Percentiles rank a stretch among this genome's conserved stretches.
These are phyloP conservation scores for Oreochromis mossambicus DNA, from an alignment of 2,797 vertebrate genomes.

Conservation along the genomic window DNA sequence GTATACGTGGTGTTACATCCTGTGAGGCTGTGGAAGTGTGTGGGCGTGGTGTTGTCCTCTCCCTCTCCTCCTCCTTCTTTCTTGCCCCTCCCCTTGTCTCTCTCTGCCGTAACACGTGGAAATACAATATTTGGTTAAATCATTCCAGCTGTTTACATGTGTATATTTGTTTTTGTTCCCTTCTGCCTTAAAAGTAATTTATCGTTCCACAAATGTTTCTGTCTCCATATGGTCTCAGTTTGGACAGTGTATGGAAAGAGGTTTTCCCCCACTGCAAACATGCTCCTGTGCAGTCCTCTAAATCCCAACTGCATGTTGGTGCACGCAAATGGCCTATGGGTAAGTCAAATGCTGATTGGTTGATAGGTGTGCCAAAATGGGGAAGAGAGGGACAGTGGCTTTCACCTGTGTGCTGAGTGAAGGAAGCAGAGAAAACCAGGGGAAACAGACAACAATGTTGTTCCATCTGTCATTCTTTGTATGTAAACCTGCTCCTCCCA, in stretches of 20 bases:
- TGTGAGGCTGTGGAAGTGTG: too few relatives aligned
- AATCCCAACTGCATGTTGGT: not conserved
- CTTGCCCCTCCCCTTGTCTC: too few relatives aligned
- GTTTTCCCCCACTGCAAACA: not conserved
- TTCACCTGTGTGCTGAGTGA: not conserved
- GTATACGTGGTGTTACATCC: too few relatives aligned
- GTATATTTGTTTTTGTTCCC: not conserved
- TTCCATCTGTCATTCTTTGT: not conserved
- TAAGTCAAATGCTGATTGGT: too few relatives aligned
- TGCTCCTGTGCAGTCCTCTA: not conserved
- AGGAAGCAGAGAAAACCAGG: not conserved
- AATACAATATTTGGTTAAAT: not conserved
- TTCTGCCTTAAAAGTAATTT: not conserved
- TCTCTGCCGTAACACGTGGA: not conserved
- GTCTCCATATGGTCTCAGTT: not conserved
- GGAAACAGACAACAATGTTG: not conserved
- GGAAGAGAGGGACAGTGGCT: not conserved
- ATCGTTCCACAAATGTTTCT: not conserved
- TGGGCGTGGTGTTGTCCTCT: too few relatives aligned
- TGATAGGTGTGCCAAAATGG: not conserved
- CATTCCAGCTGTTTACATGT: not conserved
- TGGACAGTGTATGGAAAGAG: not conserved
- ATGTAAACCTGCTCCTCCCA: not conserved
- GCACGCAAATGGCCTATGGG: not conserved
- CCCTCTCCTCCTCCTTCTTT: too few relatives aligned